A percentile compares a stretch with the other conserved stretches of the same genome.
phyloP scores from a whole-genome alignment of 1,140 invertebrate genomes.

The Steinernema khuongi region DNA sequence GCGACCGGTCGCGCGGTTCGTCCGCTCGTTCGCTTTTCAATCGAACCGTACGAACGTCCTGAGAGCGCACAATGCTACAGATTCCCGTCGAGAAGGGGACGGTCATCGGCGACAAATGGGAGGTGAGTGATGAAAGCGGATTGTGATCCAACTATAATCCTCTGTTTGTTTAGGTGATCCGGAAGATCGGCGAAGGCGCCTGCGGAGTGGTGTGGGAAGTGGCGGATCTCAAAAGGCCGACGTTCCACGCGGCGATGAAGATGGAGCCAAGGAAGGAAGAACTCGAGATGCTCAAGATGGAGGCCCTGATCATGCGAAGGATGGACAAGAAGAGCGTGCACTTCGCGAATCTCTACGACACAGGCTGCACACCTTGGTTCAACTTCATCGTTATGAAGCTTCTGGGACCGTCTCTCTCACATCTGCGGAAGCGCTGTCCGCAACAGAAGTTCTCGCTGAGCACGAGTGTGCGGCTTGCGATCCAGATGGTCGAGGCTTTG shows the following conservation, averaged over 20 bases:
- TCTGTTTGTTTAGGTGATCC: background rate
- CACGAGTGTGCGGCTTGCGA: conserved; percentile 10
- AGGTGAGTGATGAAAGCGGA: background rate
- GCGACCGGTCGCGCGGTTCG: too few species aligned
- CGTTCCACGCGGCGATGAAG: background rate
- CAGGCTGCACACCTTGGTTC: background rate
- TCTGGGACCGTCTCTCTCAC: background rate
- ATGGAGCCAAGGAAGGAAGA: background rate
- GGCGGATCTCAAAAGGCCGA: background rate
- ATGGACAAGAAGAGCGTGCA: background rate
- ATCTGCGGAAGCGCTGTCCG: background rate
- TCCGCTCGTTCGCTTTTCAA: too few species aligned
- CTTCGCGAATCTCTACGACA: conserved; percentile 9
- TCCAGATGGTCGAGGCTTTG: conserved; percentile 88
- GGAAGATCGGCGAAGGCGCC: background rate
- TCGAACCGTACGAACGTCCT: too few species aligned
- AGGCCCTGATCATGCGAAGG: conserved; percentile 7
- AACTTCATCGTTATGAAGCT: conserved; percentile 20
- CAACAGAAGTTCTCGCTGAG: background rate
- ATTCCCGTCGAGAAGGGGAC: background rate
- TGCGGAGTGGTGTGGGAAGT: background rate
- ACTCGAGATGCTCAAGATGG: background rate
- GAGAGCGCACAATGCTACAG: too few species aligned
- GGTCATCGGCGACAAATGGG: background rate
- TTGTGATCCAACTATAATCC: background rate